Evolutionary conservation across 2,113 vertebrate genomes (phyloP), one percentile per base, ranked within the genome.

Genomic region (Lasiurus borealis): DNA sequence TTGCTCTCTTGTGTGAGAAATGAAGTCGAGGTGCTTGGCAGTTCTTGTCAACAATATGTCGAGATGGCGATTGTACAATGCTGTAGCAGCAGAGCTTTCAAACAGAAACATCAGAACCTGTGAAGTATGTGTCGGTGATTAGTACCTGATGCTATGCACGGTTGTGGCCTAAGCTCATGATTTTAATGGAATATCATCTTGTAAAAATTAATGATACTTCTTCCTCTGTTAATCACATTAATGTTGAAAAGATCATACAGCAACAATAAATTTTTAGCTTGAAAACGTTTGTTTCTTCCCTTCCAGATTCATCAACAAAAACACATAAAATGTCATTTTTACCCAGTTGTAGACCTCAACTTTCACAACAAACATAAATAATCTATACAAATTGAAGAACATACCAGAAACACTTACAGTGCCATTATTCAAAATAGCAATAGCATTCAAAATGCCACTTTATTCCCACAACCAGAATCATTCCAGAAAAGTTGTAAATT

Each of bases 31-130:
- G 90, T 72, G 77, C 75, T 88, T 97, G 96, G 96, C 97, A 97
- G 94, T 77, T 97, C 96, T 95, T 96, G 96, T 97, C 96, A 97
- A 95, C 97, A 97, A 80, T 88, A 31, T 83, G 96, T 97, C 77
- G 5, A 84, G 88, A 78, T 2, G 0, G 78, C 88, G 95, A 85
- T n/a, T 85, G 68, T 68, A 46, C 48, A 3, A 48, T 40, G 75
- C 75, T 91, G 46, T 87, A 92, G 90, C 76, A 88, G 95, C 93
- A 27, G 16, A 87, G 44, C 77, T 94, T 96, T 96, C 94, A 96
- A 96, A 97, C 89, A 95, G 90, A 98, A 95, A 96, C 44, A 59
- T 81, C 96, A 95, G 81, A 85, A 96, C 87, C 93, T 96, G 87
- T 0, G 36, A 97, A 93, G 44, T 90, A 96, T 8, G 95, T 96